Evolutionary conservation across 2,113 vertebrate genomes (phyloP).

Genomic region (Blennius ocellaris): DNA sequence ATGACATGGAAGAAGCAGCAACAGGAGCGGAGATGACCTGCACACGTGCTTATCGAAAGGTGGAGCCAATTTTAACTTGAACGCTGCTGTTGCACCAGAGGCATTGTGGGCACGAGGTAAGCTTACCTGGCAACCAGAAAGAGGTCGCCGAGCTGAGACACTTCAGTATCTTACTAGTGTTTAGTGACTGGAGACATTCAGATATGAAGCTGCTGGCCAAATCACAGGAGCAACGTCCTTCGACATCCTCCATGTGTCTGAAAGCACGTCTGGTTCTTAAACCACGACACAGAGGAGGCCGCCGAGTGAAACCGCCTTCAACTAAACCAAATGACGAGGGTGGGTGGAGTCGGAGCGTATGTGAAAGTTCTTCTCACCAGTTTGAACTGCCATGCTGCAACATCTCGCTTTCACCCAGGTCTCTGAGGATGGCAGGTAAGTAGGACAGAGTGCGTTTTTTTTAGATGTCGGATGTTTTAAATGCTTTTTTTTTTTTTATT

Average conservation of each 20-base stretch:
- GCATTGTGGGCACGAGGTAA: too few relatives aligned
- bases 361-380: conserved; percentile 83
- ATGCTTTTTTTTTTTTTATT: conserved; percentile 33
- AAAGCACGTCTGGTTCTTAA: neutral
- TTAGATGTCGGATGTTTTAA: conserved; percentile 60
- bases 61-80: too few relatives aligned
- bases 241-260: neutral
- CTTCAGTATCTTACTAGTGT: too few relatives aligned
- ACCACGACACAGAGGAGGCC: neutral
- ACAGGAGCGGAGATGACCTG: too few relatives aligned
- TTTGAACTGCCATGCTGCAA: conserved; percentile 81
- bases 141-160: too few relatives aligned
- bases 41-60: too few relatives aligned
- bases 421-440: conserved; percentile 85
- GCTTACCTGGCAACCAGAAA: too few relatives aligned
- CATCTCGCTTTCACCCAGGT: conserved; percentile 82
- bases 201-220: too few relatives aligned
- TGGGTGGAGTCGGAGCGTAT: conserved; percentile 36
- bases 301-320: too few relatives aligned
- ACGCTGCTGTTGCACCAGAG: too few relatives aligned
- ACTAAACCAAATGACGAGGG: neutral
- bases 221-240: neutral
- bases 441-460: conserved; percentile 76
- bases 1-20: too few relatives aligned
- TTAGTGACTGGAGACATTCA: too few relatives aligned